Conservation (phyloP, 2,113 vertebrate species). For the Arenaria interpres region DNA sequence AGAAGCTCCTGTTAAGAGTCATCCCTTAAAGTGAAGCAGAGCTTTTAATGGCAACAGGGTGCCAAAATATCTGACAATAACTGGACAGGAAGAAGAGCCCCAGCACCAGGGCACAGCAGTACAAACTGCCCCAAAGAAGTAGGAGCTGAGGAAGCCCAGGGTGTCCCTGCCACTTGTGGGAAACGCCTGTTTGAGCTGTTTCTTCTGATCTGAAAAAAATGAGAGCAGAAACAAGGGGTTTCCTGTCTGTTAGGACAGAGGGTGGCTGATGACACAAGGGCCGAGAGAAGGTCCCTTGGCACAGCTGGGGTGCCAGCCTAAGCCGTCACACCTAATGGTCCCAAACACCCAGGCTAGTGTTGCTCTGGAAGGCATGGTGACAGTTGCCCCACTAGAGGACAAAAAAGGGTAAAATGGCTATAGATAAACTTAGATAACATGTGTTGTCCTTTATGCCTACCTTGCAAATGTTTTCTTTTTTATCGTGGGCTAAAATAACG, state of each 20-base stretch:
- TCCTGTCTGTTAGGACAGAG: not conserved
- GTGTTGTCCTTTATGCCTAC: not conserved
- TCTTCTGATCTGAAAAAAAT: not conserved
- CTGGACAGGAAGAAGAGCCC: not conserved
- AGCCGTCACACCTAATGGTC: not conserved
- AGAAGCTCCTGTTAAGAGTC: not conserved
- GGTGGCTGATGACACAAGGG: not conserved
- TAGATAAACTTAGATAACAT: not conserved
- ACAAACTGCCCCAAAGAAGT: not conserved
- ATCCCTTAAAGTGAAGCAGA: not conserved
- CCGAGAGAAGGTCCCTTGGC: not conserved
- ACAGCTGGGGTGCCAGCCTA: not conserved
- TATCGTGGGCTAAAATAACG: not conserved
- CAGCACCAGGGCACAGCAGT: not conserved
- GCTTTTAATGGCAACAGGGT: not conserved
- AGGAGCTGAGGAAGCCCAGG: not conserved
- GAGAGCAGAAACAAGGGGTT: not conserved
- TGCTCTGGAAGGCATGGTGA: not conserved
- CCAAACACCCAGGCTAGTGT: not conserved
- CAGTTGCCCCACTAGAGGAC: not conserved
- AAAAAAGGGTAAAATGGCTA: not conserved
- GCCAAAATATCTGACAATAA: not conserved
- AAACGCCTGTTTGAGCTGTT: not conserved
- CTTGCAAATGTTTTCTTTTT: not conserved
- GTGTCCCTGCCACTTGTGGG: not conserved